Evolutionary conservation across 1,140 invertebrate species (phyloP).

Genomic region (Drosophila pruinosa): DNA sequence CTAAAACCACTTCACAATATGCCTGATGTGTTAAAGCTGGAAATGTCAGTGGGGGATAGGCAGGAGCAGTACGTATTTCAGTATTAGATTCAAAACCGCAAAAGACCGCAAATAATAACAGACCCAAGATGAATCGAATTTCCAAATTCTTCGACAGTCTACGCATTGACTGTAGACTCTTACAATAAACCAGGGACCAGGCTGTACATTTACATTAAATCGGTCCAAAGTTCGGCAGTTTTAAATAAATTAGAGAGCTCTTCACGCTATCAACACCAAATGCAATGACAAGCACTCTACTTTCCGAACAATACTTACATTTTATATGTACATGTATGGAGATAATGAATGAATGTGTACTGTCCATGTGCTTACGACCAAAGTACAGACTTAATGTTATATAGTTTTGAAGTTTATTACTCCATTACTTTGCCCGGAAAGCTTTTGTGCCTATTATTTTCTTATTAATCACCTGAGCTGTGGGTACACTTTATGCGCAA

Average conservation of each 20-base stretch:
- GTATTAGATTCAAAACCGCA: conserved; percentile 29
- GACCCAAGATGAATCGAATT: conserved; percentile 19
- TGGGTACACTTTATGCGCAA: neutral
- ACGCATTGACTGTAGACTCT: conserved; percentile 2
- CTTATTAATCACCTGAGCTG: conserved; percentile 17
- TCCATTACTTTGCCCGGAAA: conserved; percentile 24
- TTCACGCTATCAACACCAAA: neutral
- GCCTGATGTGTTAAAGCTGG: neutral
- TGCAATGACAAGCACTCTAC: conserved; percentile 1
- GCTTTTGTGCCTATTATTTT: conserved; percentile 28
- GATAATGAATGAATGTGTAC: neutral
- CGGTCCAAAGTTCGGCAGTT: conserved; percentile 3
- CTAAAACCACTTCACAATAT: neutral
- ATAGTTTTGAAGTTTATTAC: conserved; percentile 59
- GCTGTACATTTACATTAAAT: neutral
- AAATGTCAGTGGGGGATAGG: no score
- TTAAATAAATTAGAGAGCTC: neutral
- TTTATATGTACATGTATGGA: neutral
- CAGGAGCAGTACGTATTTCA: neutral
- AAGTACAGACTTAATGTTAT: conserved; percentile 56
- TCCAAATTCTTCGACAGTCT: conserved; percentile 16
- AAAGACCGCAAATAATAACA: conserved; percentile 35
- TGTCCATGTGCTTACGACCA: conserved; percentile 6
- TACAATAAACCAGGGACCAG: neutral
- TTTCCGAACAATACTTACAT: neutral